Percentiles rank a stretch among this genome's conserved stretches.
Evolutionary conservation across 1,140 invertebrate species (phyloP).

Genomic region (Acromyrmex charruanus): DNA sequence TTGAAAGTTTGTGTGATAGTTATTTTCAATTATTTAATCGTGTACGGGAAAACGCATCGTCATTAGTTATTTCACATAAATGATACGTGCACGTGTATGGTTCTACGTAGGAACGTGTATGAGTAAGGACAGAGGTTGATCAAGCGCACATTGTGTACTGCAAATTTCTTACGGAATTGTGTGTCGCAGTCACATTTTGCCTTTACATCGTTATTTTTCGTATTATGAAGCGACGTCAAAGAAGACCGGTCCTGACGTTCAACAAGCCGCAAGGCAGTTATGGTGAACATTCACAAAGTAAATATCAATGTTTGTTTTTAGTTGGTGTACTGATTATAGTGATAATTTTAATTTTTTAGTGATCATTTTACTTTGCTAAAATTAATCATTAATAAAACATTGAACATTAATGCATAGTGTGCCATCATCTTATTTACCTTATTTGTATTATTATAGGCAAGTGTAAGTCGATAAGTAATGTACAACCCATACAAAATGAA

Average conservation of each 20-base stretch:
- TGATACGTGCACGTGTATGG: not conserved
- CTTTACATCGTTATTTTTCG: constrained; percentile 23
- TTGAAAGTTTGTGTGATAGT: not conserved
- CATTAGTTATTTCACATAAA: not conserved
- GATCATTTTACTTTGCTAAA: not conserved
- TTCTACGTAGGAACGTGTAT: not conserved
- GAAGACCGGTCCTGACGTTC: constrained; percentile 81
- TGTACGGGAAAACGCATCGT: not conserved
- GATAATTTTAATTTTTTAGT: not conserved
- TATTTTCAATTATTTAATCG: not conserved
- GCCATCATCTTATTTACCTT: not conserved
- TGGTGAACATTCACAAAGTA: constrained; percentile 79
- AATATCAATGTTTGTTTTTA: not conserved
- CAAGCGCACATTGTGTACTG: not conserved
- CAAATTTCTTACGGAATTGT: constrained; percentile 13
- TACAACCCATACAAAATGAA: constrained; percentile 77
- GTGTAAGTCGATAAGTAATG: constrained; percentile 78
- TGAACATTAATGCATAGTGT: not conserved
- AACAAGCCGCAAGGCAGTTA: constrained; percentile 80
- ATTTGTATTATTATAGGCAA: constrained; percentile 76
- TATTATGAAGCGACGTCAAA: constrained; percentile 82
- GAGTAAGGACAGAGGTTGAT: constrained; percentile 2
- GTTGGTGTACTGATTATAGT: not conserved
- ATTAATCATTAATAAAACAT: not conserved
- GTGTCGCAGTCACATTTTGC: not conserved